These are phyloP conservation scores for Anabacerthia variegaticeps DNA, from an alignment of 2,797 vertebrate genomes.

Conservation along the genomic window DNA sequence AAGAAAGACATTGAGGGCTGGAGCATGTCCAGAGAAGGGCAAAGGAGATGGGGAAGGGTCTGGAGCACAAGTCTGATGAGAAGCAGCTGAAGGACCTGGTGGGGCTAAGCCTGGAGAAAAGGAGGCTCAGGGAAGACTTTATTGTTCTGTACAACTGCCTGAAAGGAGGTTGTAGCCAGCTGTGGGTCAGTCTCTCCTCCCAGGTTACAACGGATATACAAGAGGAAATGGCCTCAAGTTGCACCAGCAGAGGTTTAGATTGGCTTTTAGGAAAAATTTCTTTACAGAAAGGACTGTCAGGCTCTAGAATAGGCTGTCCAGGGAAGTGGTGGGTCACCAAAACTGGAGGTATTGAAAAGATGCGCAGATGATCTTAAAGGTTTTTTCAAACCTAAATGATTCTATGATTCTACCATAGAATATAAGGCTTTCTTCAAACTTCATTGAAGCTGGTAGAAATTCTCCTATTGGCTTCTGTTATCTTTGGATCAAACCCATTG, in stretches of 20 bases:
- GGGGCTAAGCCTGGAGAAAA: background rate
- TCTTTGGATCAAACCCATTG: background rate
- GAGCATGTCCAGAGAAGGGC: rapidly evolving
- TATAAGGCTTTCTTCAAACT: background rate
- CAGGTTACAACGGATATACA: background rate
- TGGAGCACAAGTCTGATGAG: background rate
- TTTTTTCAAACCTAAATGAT: background rate
- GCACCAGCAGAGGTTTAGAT: background rate
- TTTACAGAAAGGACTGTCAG: background rate
- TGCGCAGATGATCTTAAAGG: background rate
- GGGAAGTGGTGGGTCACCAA: background rate
- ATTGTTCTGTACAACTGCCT: background rate
- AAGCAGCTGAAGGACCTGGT: background rate
- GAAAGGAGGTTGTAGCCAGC: background rate
- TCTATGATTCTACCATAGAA: background rate
- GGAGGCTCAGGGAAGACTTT: too few relatives aligned
- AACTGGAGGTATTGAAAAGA: background rate
- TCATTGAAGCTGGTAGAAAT: background rate
- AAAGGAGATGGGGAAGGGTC: background rate
- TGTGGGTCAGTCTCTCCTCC: rapidly evolving
- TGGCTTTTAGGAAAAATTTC: background rate
- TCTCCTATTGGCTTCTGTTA: background rate
- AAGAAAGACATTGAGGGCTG: rapidly evolving
- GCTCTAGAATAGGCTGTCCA: background rate
- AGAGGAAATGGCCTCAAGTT: background rate